Base-by-base conservation (phyloP, 2,113 vertebrate species). In the Callopanchax toddi region DNA sequence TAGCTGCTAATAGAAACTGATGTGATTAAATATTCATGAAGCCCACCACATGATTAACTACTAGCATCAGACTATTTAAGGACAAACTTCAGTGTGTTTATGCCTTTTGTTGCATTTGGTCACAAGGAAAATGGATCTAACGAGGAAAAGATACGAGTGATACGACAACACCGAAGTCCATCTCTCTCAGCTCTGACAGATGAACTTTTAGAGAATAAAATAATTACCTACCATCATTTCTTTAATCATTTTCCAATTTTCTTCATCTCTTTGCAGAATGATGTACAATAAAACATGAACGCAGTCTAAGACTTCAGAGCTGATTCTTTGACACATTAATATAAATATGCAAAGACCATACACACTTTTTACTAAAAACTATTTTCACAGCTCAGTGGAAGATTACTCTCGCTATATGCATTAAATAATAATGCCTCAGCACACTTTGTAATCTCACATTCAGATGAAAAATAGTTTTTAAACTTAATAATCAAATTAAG, bases 401-500 rank as follows among this genome's bases (percentile, higher is more conserved):
- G 22, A 71, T 56, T 32, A 50, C 26, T 72, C 40, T 48, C 1
- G 12, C 17, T 16, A 25, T 37, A 55, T 45, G 34, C 20, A 46
- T 5, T 32, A 71, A 53, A 23, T 50, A 40, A 43, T 20, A 25
- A 43, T 12, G 6, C 3, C 16, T 32, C 23, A 8, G 42, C 17
- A 1, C 26, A 56, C n/a, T 20, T 12, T 40, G 11, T 55, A 32
- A 68, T 51, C 21, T 46, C 42, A 60, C 22, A 49, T 25, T 54
- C 9, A 43, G 17, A 58, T 57, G 36, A 74, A 32, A 57, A 51
- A 51, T 55, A 42, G 22, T 34, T 29, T 58, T 71, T n/a, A 40
- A 68, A 56, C 60, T 72, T 54, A 51, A 10, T 55, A 32, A 59
- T 48, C 46, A 55, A 66, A 72, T 68, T 15, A 44, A 49, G 62